Base-by-base conservation (phyloP, 2,888 invertebrate species). In the Acrobasis repandana region DNA sequence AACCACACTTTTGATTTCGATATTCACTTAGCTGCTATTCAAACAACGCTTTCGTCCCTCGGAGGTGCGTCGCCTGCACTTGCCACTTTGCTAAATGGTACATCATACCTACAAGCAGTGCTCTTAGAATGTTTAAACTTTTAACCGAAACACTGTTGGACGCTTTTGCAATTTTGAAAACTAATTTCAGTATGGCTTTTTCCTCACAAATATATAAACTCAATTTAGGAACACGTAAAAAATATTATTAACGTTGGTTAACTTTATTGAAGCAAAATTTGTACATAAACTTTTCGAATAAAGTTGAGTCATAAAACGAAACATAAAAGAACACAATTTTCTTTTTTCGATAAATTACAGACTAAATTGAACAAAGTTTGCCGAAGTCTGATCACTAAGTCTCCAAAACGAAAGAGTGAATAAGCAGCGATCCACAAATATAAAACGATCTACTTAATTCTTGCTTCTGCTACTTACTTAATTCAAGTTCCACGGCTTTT, bases 371-470 rank as follows among this genome's bases (percentile, higher is more conserved):
- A 49, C 49, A 48, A 48, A 58, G 11, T 58, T 58, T 49, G 20
- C 49, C 58, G 36, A 58, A 49, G 58, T 58, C 58, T 38, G 48
- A 34, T 49, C 49, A 58, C 58, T 20, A 58, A 49, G 15, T 16
- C 36, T 38, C 14, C 15, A 20, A 58, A 43, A 58, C 18, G 49
- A 58, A 49, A 10, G 58, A 49, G 49, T 43, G 56, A 56, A 56
- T 58, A 58, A 47, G 49, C 58, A 58, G 18, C 34, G 49, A 56
- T 56, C 56, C 28, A 46, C 56, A 56, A 56, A 46, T 57, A 46
- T 33, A 57, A 46, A 33, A 34, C 46, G 15, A 56, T 56, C 54
- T 20, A 46, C 34, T 46, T 48, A 28, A 48, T 48, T 58, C 34
- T 36, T 49, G 18, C 20, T 20, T 58, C 20, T 36, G 50, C 20